These are phyloP conservation scores for Hydrocynus forskahlii DNA, from an alignment of 2,797 vertebrate genomes.

Conservation along the genomic window DNA sequence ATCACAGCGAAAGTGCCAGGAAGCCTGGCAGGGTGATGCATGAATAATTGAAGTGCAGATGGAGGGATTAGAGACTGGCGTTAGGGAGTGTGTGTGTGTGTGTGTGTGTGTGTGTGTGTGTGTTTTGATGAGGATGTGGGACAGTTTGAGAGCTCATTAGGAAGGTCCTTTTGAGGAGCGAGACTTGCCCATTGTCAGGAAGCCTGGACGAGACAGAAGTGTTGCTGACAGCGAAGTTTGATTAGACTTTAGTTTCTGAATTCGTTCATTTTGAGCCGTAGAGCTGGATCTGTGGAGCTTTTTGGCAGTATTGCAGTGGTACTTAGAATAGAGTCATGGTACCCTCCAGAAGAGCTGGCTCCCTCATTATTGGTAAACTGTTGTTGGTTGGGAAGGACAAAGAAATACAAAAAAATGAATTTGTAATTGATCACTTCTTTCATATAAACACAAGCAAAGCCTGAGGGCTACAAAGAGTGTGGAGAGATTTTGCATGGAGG, in stretches of 20 bases:
- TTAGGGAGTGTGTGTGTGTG: constrained; percentile 36
- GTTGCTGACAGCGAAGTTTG: not conserved
- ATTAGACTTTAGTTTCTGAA: not conserved
- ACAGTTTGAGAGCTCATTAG: constrained; percentile 57
- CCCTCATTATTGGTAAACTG: too few relatives aligned
- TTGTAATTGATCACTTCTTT: not conserved
- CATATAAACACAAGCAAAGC: not conserved
- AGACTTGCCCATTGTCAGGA: constrained; percentile 34
- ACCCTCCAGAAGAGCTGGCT: not conserved
- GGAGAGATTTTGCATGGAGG: not conserved
- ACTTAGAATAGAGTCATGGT: not conserved
- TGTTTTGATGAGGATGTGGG: constrained; percentile 48
- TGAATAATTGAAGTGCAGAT: constrained; percentile 63
- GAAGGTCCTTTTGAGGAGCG: constrained; percentile 32
- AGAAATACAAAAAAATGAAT: not conserved
- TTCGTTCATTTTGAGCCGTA: constrained; percentile 3
- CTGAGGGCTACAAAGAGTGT: not conserved
- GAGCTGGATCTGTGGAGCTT: not conserved
- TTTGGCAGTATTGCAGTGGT: not conserved
- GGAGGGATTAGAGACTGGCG: constrained; percentile 55
- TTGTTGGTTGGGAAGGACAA: not conserved
- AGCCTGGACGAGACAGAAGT: not conserved
- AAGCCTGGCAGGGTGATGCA: constrained; percentile 53
- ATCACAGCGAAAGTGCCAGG: constrained; percentile 57
- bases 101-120: constrained; percentile 34